Evolutionary conservation across 64 coral and sea anemone genomes (phyloP).

Genomic region (Stylophora pistillata): DNA sequence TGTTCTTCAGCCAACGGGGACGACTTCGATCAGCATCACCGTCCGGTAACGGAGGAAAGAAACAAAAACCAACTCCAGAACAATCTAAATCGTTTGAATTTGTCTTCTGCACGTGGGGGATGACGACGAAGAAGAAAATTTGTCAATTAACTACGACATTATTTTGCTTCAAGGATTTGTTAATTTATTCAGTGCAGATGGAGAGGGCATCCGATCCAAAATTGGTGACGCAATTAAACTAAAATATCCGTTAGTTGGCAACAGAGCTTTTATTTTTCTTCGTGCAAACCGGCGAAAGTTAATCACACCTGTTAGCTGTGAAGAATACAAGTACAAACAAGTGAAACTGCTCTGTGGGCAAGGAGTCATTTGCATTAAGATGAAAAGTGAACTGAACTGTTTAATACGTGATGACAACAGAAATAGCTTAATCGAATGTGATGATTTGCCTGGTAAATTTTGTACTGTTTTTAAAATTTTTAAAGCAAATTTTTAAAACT

Average conservation of each 20-base stretch:
- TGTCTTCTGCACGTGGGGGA: background rate
- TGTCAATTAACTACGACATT: conserved; percentile 26
- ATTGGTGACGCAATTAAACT: conserved; percentile 47
- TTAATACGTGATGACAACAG: conserved; percentile 3
- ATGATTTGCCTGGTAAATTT: conserved; percentile 15
- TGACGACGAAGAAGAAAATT: conserved; percentile 12
- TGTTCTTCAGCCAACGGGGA: conserved; percentile 28
- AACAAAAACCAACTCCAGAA: background rate
- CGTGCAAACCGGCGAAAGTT: conserved; percentile 46
- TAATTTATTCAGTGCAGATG: background rate
- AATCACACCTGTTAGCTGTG: conserved; percentile 42
- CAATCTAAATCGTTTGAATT: conserved; percentile 31
- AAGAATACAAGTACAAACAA: conserved; percentile 59
- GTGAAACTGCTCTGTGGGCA: conserved; percentile 52
- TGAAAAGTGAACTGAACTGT: conserved; percentile 49
- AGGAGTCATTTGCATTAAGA: conserved; percentile 56
- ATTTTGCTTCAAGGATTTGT: conserved; percentile 33
- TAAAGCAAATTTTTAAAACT: no score
- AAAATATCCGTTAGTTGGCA: conserved; percentile 27
- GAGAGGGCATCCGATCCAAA: conserved; percentile 21
- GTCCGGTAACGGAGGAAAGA: conserved; percentile 8
- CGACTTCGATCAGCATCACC: conserved; percentile 32
- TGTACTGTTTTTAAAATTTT: background rate
- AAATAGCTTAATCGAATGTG: conserved; percentile 2
- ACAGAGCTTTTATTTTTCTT: conserved; percentile 53